A percentile compares a stretch with the other conserved stretches of the same genome.
Evolutionary conservation across 2,888 invertebrate species (phyloP).

Genomic region (Campaea margaritaria): DNA sequence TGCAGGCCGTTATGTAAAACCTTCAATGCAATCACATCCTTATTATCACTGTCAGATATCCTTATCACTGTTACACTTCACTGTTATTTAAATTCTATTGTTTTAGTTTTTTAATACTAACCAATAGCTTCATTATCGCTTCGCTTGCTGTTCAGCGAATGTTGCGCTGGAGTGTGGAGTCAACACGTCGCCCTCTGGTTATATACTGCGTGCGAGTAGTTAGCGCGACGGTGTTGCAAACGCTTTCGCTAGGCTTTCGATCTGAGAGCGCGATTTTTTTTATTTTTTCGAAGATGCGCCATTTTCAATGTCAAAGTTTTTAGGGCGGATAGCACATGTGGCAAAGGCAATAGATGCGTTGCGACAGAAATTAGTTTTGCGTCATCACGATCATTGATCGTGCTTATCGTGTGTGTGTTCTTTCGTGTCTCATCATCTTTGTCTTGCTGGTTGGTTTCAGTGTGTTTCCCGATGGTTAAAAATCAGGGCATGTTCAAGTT

Average conservation of each 20-base stretch:
- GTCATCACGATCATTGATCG: background rate
- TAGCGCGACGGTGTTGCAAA: slow-evolving; percentile 74
- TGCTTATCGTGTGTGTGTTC: too few species aligned
- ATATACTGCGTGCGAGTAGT: slow-evolving; percentile 74
- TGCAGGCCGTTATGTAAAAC: slow-evolving; percentile 24
- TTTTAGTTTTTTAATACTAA: slow-evolving; percentile 61
- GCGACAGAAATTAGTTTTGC: background rate
- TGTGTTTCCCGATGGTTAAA: too few species aligned
- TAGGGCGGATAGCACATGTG: slow-evolving; percentile 14
- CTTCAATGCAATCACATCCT: background rate
- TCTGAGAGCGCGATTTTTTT: slow-evolving; percentile 56
- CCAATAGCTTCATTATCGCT: slow-evolving; percentile 82
- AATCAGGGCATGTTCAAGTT: too few species aligned
- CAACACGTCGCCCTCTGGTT: slow-evolving; percentile 58
- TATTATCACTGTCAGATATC: slow-evolving; percentile 37
- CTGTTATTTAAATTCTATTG: slow-evolving; percentile 25
- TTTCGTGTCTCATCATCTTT: too few species aligned
- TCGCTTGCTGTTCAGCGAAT: slow-evolving; percentile 79
- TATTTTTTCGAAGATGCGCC: slow-evolving; percentile 47
- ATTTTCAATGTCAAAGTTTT: slow-evolving; percentile 32
- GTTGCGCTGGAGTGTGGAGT: slow-evolving; percentile 72
- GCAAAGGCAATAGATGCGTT: slow-evolving; percentile 8
- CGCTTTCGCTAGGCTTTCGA: slow-evolving; percentile 72
- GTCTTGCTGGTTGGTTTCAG: too few species aligned
- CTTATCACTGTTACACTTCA: slow-evolving; percentile 46